Base-by-base conservation (phyloP, 2,797 vertebrate species). In the Microhierax caerulescens region DNA sequence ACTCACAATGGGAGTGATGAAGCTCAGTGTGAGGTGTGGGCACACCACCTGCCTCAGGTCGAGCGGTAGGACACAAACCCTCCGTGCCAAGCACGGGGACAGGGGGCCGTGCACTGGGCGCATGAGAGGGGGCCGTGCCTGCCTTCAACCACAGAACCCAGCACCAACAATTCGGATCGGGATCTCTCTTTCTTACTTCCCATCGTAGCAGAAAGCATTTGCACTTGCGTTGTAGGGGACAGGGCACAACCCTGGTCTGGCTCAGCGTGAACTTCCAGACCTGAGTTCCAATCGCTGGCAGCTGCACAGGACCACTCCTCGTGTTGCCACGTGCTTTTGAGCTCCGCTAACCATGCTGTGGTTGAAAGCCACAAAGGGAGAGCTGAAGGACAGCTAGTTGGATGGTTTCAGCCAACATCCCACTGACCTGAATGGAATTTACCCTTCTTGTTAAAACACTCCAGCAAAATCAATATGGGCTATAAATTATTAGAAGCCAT, bases 401-500 rank as follows among this genome's bases (percentile, higher is more conserved):
- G 27, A 54, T 36, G 24, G 28, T 70, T 79, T 34, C 56, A 77
- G 68, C 14, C 51, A 81, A 79, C 4, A 69, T n/a, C 28, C 34
- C 61, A 56, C 65, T 63, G 81, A 81, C 22, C 9, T 32, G 64
- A 85, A 76, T 50, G 32, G 78, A 88, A 68, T 68, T 88, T 16
- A 77, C 25, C 61, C 39, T 67, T 45, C 22, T 18, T 83, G 60
- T 34, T 81, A 77, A 92, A 93, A 74, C 3, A 22, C 77, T 87
- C 45, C 64, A 81, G 61, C 12, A 88, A 92, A 91, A 95, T 88
- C 94, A 95, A 80, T 91, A 76, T 1, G 11, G 95, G 61, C 60
- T 85, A 88, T 83, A 88, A 85, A 94, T 90, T 92, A 72, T 50
- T 59, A 70, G 78, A 94, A 88, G 51, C 22, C 36, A 56, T 93